Conservation (phyloP, 2,113 vertebrate species). For the Pituophis catenifer region DNA sequence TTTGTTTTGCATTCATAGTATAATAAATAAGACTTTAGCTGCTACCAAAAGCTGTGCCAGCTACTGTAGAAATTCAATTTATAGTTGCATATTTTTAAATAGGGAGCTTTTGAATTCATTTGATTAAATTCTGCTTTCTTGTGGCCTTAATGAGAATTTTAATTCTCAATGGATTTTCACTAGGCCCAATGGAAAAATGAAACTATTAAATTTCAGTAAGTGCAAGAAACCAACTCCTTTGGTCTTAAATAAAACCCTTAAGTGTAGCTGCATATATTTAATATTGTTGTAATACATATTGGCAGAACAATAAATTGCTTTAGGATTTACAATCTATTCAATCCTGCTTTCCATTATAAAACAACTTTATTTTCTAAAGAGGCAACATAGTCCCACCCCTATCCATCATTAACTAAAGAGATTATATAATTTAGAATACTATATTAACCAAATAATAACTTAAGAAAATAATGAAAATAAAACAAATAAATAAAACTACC, state of each 20-base stretch:
- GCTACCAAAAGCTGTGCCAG: constrained; percentile 56
- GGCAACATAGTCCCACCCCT: neutral
- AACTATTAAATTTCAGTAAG: constrained; percentile 55
- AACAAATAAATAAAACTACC: neutral
- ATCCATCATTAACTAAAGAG: constrained; percentile 29
- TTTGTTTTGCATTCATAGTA: constrained; percentile 56
- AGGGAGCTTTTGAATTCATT: constrained; percentile 42
- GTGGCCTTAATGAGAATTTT: constrained; percentile 66
- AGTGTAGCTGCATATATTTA: constrained; percentile 58
- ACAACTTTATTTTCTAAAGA: constrained; percentile 36
- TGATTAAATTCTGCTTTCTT: constrained; percentile 68
- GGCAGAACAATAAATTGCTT: constrained; percentile 58
- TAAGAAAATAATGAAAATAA: neutral
- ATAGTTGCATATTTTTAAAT: constrained; percentile 62
- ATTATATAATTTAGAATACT: neutral
- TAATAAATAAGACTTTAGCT: constrained; percentile 56
- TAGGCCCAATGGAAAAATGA: constrained; percentile 59
- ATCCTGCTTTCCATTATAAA: constrained; percentile 39
- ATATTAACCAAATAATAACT: neutral
- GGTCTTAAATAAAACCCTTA: constrained; percentile 67
- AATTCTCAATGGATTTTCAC: constrained; percentile 61
- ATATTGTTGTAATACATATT: constrained; percentile 58
- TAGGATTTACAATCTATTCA: constrained; percentile 54
- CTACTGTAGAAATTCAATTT: constrained; percentile 63
- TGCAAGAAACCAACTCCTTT: constrained; percentile 51